Evolutionary conservation across 2,888 invertebrate genomes (phyloP), one percentile per base, ranked within the genome.

Genomic region (Drosophila nigricruria): DNA sequence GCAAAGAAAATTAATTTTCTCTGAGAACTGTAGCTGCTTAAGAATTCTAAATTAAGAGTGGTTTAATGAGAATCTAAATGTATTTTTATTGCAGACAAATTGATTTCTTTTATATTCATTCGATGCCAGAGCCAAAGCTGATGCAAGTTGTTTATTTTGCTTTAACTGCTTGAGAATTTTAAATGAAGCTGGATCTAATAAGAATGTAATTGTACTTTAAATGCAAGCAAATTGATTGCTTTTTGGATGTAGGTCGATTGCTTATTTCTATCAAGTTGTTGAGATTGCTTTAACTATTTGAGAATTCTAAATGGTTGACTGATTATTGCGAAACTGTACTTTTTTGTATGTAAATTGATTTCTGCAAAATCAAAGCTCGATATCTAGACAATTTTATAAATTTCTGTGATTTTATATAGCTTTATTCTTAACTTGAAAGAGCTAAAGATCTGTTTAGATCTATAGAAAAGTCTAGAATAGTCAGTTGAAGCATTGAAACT

Each of bases 121-220:
- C 27, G 1, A 5, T 14, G 16, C 18, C 40, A 4, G 5, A 6
- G 16, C 30, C 10, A 9, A 16, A n/a, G 1, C 8, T n/a, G 40
- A 5, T 5, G 20, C 6, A 25, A 20, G 49, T 4, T 32, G 16
- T 3, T 18, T 4, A 6, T n/a, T n/a, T 27, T 20, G 32, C 52
- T 34, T 67, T 14, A 68, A 47, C 45, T 40, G 9, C 36, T 61
- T 50, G 36, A 42, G 49, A 59, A 76, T 76, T 75, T 27, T 18
- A 20, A 49, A 47, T 49, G 18, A 49, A 8, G 6, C 30, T n/a
- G 8, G 12, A 1, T 20, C 10, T 32, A 9, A 32, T 34, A 20
- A 8, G 14, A 14, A 16, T 2, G 8, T 16, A 14, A 34, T 16
- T 38, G 25, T 25, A 25, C n/a, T 38, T 53, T 52, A 8, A 34